These are phyloP conservation scores for Mythimna impura DNA, from an alignment of 2,888 invertebrate genomes.

Conservation along the genomic window DNA sequence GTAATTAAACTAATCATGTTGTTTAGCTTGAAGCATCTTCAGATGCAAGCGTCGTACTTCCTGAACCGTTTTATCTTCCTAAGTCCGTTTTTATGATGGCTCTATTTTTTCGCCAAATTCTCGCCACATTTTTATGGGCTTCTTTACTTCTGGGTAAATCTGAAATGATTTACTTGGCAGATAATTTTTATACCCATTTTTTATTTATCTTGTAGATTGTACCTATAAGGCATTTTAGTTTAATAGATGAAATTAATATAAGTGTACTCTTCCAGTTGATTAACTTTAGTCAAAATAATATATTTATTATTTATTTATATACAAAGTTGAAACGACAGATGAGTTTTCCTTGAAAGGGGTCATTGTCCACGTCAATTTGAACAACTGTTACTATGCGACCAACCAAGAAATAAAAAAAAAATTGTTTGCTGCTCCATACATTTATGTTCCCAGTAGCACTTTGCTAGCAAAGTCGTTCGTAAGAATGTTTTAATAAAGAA, in stretches of 20 bases:
- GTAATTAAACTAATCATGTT: neutral
- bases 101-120: constrained; percentile 8
- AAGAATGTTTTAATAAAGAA: too few species aligned
- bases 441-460: too few species aligned
- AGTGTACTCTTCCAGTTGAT: neutral
- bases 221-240: neutral
- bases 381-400: too few species aligned
- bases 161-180: neutral
- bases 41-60: neutral
- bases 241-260: neutral
- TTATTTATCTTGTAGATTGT: neutral
- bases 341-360: too few species aligned
- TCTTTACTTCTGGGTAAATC: neutral
- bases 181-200: neutral
- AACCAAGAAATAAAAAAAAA: too few species aligned
- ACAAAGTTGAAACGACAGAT: too few species aligned
- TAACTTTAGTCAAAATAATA: constrained; percentile 8
- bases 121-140: constrained; percentile 6
- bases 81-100: neutral
- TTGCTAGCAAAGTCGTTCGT: too few species aligned
- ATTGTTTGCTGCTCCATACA: too few species aligned
- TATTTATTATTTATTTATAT: too few species aligned
- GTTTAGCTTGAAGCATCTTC: neutral
- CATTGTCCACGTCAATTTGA: too few species aligned
- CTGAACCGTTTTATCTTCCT: neutral